Base-by-base conservation (phyloP, 2,113 vertebrate genomes). In the Cryptotis parvus region DNA sequence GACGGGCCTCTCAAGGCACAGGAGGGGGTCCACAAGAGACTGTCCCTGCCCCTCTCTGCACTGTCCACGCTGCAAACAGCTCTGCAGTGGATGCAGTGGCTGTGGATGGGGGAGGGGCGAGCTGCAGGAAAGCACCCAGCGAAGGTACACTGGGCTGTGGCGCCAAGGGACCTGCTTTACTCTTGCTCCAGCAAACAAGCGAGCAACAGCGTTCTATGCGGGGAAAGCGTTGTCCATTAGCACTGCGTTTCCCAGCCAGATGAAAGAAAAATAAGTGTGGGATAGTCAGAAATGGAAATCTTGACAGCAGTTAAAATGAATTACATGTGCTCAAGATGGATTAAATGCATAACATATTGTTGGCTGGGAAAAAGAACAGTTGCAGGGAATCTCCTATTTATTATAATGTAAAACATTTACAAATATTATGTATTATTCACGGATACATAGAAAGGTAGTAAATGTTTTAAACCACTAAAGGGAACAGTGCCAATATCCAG, bases 291-390 rank as follows among this genome's bases (percentile, higher is more conserved):
- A 89, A 84, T 58, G 49, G 65, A 69, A 81, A 77, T 84, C n/a
- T 73, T 10, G 68, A 66, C 89, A 84, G 76, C 72, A 33, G 84
- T 86, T 89, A 92, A 91, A 94, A 93, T 89, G 79, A 91, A 96
- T 69, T 18, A 41, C 29, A 16, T 20, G 55, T 84, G 83, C 52
- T 72, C 31, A 29, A 77, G 89, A 69, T 58, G 73, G 83, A 91
- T 78, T 89, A 82, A 89, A 79, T 22, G n/a, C 68, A 52, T 70
- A 91, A 63, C 2, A 15, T 26, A 45, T 27, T 39, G 29, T 43
- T 70, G 82, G 39, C 63, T 35, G 58, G 35, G 78, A n/a, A 39
- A 68, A 65, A n/a, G 26, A 63, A 43, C 55, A 39, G 27, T 73
- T 61, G 76, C 45, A 33, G 75, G 31, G 69, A 89, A 80, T 69